Base-by-base conservation (phyloP, 1,140 invertebrate species). In the Lutraria rhynchaena region DNA sequence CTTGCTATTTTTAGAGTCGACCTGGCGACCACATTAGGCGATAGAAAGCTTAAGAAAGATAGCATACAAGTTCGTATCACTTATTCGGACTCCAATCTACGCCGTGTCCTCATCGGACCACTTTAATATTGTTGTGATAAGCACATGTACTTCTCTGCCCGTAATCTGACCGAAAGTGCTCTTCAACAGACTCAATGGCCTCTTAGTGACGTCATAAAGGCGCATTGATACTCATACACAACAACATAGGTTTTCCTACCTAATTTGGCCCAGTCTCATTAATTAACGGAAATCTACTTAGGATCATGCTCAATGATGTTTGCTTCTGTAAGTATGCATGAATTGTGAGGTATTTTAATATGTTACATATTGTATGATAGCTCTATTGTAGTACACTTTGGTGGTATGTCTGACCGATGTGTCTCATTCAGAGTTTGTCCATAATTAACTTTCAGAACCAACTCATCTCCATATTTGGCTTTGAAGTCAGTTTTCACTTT, bases 281-380 rank as follows among this genome's bases (percentile, higher is more conserved):
- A 67, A 67, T 67, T 46, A 67, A 67, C 63, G 63, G 63, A 67
- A 67, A 67, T 41, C 63, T 41, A 67, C 44, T 67, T 67, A 49
- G 1, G 41, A 19, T 37, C 27, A 49, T 49, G 44, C 11, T 67
- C 63, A 29, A 67, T 67, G 41, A 67, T 15, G n/a, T 67, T 49
- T n/a, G n/a, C 37, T 27, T 49, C 44, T 31, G 27, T 41, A 51
- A 46, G 27, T 46, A 67, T 67, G 63, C 49, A 24, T 67, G 63
- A 41, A 46, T 46, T 67, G 63, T 17, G 19, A 19, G 63, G n/a
- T 29, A 31, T 49, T 5, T 41, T 41, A 41, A 41, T 41, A 7
- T 41, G n/a, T n/a, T n/a, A n/a, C n/a, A n/a, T n/a, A n/a, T n/a
- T n/a, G n/a, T n/a, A n/a, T n/a, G n/a, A n/a, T n/a, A n/a, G n/a